phyloP scores from a whole-genome alignment of 1,140 invertebrate species.

The Drosophila persimilis region DNA sequence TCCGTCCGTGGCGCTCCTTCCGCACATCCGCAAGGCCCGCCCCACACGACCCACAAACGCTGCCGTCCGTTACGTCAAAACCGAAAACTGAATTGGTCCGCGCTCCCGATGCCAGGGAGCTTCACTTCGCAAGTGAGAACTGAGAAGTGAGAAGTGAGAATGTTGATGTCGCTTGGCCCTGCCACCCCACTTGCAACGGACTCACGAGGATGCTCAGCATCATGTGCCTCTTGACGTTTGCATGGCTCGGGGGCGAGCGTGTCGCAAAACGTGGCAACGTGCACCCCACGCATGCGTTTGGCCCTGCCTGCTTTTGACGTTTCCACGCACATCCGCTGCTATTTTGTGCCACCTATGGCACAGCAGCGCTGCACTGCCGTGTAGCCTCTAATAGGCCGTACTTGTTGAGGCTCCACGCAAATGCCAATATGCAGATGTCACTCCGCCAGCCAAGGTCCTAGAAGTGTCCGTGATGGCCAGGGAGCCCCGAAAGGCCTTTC shows the following conservation, averaged over 20 bases:
- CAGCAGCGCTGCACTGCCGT: background rate
- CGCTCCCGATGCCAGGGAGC: slow-evolving; percentile 18
- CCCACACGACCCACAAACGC: slow-evolving; percentile 10
- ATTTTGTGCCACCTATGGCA: background rate
- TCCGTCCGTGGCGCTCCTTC: background rate
- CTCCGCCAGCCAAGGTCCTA: no score
- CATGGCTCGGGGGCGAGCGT: slow-evolving; percentile 17
- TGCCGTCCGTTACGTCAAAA: slow-evolving; percentile 29
- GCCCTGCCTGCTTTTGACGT: slow-evolving; percentile 27
- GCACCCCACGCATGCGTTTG: slow-evolving; percentile 52
- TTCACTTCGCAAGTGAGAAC: background rate
- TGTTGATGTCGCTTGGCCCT: background rate
- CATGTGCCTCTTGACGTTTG: slow-evolving; percentile 3
- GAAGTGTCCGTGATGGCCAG: no score
- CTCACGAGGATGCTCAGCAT: slow-evolving; percentile 36
- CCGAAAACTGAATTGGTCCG: slow-evolving; percentile 34
- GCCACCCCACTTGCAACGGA: background rate
- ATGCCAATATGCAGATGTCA: background rate
- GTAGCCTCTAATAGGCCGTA: background rate
- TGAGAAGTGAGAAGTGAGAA: background rate
- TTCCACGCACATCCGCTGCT: slow-evolving; percentile 33
- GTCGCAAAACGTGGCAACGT: slow-evolving; percentile 14
- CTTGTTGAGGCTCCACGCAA: slow-evolving; percentile 24
- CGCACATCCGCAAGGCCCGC: slow-evolving; percentile 23
- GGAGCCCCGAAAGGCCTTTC: background rate